Evolutionary conservation across 2,797 vertebrate species (phyloP).

Genomic region (Trachurus trachurus): DNA sequence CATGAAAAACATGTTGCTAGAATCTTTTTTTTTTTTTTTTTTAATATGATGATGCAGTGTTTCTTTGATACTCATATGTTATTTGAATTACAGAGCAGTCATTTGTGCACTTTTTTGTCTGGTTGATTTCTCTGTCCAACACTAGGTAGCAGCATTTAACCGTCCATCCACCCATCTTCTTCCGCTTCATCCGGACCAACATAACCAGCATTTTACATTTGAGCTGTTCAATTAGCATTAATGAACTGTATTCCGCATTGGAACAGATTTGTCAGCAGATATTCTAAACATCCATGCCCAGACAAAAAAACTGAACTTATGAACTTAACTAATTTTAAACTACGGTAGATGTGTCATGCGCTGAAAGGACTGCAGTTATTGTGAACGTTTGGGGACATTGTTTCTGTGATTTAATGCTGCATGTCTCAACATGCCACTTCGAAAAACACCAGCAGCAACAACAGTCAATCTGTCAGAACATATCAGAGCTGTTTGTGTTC

Average conservation of each 20-base stretch:
- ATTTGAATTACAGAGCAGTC: background rate
- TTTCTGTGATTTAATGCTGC: background rate
- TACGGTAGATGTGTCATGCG: background rate
- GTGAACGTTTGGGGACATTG: background rate
- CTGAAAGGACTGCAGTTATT: background rate
- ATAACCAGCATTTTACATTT: constrained; percentile 2
- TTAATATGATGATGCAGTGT: background rate
- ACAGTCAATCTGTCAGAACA: background rate
- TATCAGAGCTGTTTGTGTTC: background rate
- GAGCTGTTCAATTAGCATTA: background rate
- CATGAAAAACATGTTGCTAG: background rate
- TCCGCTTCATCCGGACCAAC: too few species aligned
- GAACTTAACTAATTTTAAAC: background rate
- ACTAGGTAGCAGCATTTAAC: constrained; percentile 39
- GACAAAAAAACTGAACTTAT: background rate
- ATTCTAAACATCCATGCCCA: background rate
- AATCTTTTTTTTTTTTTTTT: background rate
- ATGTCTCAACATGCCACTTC: background rate
- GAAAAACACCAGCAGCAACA: background rate
- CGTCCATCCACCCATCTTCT: too few species aligned
- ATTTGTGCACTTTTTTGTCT: background rate
- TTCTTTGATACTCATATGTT: background rate
- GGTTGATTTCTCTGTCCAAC: constrained; percentile 9
- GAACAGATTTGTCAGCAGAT: background rate
- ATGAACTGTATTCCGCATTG: background rate